Evolutionary conservation across 1,140 invertebrate genomes (phyloP), one percentile per base, ranked within the genome.

Genomic region (Calliphora vicina): DNA sequence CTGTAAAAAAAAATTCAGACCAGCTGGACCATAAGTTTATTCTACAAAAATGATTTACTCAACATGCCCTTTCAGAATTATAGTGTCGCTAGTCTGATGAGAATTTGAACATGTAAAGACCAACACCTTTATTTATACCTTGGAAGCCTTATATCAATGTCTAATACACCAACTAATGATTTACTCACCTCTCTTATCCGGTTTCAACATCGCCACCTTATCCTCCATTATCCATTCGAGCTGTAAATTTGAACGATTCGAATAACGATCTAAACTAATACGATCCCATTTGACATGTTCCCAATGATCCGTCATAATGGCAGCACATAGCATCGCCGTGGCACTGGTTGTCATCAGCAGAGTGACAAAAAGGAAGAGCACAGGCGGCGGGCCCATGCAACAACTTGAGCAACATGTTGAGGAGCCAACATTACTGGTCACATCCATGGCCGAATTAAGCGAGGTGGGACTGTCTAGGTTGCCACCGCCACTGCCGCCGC

Each of bases 301-400:
- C 96, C 96, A 97, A 87, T 96, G 95, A 86, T 96, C 95, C 26
- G 96, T 96, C 94, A 96, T 95, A 85, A 97, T 95, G 45, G 96
- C 95, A 2, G 93, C 93, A 85, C 95, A 96, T 20, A 97, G 90
- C 92, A 96, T 94, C 9, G 93, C 94, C n/a, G 95, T 96, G 2
- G 95, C 94, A 82, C 92, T 92, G 3, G 91, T 91, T 12, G 94
- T 94, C 84, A 94, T 89, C 12, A 91, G 84, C 25, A 91, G 85
- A 6, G 90, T 91, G 17, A 90, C 85, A 20, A 91, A 90, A 0
- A 91, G 85, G 45, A 91, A 91, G 20, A 91, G 80, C 72, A 91
- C 86, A 6, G 88, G 89, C 12, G 89, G 88, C 27, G 88, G 89
- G 1, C 89, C 87, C 85, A 87, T 88, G 82, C 89, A 90, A 85